A percentile compares a stretch with the other conserved stretches of the same genome.
These are phyloP conservation scores for Siphonodentalium dalli DNA, from an alignment of 2,888 invertebrate species.

Conservation along the genomic window DNA sequence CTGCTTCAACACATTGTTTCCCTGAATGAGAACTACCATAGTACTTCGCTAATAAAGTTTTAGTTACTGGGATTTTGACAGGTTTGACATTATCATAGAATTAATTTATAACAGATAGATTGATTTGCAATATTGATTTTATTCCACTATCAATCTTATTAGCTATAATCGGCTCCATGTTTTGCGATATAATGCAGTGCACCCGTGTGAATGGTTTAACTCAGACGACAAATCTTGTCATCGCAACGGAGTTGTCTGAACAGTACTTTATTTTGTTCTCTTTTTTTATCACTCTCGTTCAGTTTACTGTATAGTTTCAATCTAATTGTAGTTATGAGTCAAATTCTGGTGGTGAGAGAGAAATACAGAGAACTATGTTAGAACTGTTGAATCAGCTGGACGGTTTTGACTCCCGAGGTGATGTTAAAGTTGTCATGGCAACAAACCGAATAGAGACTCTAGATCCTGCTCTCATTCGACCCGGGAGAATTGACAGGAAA, in stretches of 20 bases:
- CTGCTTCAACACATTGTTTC: too few species aligned
- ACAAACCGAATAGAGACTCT: conserved; percentile 89
- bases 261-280: background rate
- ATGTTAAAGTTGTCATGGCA: conserved; percentile 78
- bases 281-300: background rate
- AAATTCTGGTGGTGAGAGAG: conserved; percentile 98
- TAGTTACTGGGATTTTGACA: too few species aligned
- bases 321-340: conserved; percentile 82
- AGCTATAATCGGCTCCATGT: too few species aligned
- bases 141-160: too few species aligned
- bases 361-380: conserved; percentile 99
- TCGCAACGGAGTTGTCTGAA: background rate
- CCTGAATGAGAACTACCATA: too few species aligned
- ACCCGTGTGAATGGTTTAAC: too few species aligned
- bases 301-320: background rate
- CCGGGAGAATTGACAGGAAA: conserved; percentile 98
- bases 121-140: too few species aligned
- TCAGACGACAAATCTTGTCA: too few species aligned
- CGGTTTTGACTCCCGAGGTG: conserved; percentile 95
- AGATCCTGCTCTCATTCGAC: conserved; percentile 97
- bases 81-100: too few species aligned
- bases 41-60: too few species aligned
- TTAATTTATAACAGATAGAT: too few species aligned
- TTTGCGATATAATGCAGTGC: too few species aligned
- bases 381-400: conserved; percentile 98